These are phyloP conservation scores for Mormyrops boulengeri DNA, from an alignment of 2,797 vertebrate genomes.

Conservation along the genomic window DNA sequence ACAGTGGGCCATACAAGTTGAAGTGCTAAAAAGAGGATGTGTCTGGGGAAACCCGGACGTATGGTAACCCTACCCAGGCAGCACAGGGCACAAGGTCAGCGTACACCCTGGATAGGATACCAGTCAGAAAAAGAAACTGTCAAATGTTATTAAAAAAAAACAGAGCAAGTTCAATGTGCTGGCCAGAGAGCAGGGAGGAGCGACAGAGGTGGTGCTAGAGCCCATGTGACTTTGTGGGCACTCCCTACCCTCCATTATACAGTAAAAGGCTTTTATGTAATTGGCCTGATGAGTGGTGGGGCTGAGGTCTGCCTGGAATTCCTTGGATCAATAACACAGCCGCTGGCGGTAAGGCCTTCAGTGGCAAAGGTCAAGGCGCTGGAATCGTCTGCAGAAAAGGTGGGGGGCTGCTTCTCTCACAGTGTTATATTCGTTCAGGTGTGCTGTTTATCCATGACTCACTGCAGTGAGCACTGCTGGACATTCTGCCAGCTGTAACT, in stretches of 20 bases:
- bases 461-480: background rate
- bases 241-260: background rate
- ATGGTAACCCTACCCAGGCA: background rate
- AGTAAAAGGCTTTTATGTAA: background rate
- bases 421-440: background rate
- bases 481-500: background rate
- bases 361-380: background rate
- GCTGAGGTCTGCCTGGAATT: background rate
- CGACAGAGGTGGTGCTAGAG: background rate
- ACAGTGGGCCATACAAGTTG: background rate
- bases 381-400: background rate
- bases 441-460: background rate
- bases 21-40: background rate
- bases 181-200: background rate
- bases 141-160: background rate
- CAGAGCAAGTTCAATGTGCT: background rate
- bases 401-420: background rate
- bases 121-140: background rate
- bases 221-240: background rate
- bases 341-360: background rate
- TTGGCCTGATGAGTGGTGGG: background rate
- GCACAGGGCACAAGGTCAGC: background rate
- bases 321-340: background rate
- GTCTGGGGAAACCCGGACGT: no score
- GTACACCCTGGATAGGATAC: background rate